Evolutionary conservation across 2,113 vertebrate species (phyloP), one percentile per base, ranked within the genome.

Genomic region (Malurus melanocephalus): DNA sequence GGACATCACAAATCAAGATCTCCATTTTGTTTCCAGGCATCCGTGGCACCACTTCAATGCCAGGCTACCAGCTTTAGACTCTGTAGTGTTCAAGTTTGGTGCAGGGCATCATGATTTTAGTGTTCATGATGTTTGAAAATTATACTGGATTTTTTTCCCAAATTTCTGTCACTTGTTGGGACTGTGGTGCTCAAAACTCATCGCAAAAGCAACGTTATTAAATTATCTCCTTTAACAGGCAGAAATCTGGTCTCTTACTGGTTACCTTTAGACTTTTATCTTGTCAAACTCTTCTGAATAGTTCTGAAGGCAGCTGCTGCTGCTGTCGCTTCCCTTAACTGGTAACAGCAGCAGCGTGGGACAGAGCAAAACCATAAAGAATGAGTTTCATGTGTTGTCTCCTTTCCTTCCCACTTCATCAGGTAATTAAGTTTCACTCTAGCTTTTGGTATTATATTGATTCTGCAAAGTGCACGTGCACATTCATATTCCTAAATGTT

Each of bases 371-470:
- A 18, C 21, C 22, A 42, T 13, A 32, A 71, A 78, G 6, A 12
- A 40, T 9, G 30, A 16, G 6, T 16, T n/a, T 27, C 73, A 35
- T 0, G 1, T 33, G 7, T 2, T 2, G 0, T 61, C 56, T 79
- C 52, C 3, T 68, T 82, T 48, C 48, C 22, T 86, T 85, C 38
- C 5, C 48, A 51, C 13, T 89, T 83, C 28, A 51, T 28, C 0
- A 0, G 10, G 6, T 22, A 32, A 2, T 76, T 4, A 59, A 75
- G 19, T 52, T 52, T 89, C 21, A 35, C 1, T 68, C n/a, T 40
- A 69, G 13, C 5, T 80, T 76, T 76, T 53, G 40, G 40, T 18
- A 40, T 57, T 48, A 10, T 28, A n/a, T 53, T 56, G 82, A 38
- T 84, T 80, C 46, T 57, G 7, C 28, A 86, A 65, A 82, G 30